phyloP scores from a whole-genome alignment of 2,113 vertebrate species.

The Grus americana region DNA sequence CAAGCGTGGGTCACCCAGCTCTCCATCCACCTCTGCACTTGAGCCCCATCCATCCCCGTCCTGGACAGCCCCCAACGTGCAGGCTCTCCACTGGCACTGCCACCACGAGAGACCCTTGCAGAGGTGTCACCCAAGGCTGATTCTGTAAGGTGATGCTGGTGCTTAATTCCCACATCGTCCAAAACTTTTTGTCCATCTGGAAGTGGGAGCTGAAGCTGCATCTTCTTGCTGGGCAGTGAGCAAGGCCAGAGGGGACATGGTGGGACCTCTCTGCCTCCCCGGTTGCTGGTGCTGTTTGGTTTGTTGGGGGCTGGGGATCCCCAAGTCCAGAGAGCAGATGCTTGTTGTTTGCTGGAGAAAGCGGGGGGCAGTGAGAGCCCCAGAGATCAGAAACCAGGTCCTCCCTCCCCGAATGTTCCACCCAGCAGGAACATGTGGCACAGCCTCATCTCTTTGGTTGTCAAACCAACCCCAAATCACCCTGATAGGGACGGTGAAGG shows the following conservation, averaged over 20 bases:
- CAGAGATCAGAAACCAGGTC: background rate
- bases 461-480: background rate
- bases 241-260: fast-evolving
- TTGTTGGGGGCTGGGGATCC: background rate
- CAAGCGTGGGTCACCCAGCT: background rate
- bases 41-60: background rate
- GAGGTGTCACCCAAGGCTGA: background rate
- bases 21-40: background rate
- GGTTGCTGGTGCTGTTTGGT: background rate
- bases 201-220: background rate
- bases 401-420: background rate
- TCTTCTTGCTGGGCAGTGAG: background rate
- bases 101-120: background rate
- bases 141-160: background rate
- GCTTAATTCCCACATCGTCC: background rate
- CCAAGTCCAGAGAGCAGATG: background rate
- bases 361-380: background rate
- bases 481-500: background rate
- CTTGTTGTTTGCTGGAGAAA: background rate
- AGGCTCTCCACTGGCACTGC: background rate
- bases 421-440: background rate
- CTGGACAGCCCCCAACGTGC: background rate
- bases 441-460: background rate
- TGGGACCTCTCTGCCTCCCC: background rate
- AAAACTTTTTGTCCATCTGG: background rate